Evolutionary conservation across 2,888 invertebrate species (phyloP).

Genomic region (Malthinus seriepunctatus): DNA sequence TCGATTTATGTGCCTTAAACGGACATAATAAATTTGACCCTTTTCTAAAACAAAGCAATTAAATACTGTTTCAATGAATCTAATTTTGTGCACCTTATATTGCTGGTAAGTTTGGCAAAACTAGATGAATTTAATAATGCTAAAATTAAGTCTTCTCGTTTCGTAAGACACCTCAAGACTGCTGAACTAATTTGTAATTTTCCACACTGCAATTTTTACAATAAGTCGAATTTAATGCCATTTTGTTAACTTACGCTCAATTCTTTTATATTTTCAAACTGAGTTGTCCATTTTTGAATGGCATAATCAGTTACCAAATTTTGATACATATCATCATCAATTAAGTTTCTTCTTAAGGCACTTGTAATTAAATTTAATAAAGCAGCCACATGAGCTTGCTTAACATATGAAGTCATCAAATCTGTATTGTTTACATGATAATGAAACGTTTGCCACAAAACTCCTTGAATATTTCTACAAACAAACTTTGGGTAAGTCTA

Average conservation of each 20-base stretch:
- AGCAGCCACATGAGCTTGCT: conserved; percentile 63
- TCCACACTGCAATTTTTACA: conserved; percentile 47
- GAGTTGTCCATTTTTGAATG: conserved; percentile 57
- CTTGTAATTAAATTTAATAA: conserved; percentile 57
- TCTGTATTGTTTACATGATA: conserved; percentile 64
- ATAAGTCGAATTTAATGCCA: not conserved
- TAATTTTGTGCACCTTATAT: conserved; percentile 45
- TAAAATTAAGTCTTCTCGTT: conserved; percentile 38
- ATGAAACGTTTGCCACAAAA: conserved; percentile 61
- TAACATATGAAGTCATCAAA: conserved; percentile 57
- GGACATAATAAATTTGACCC: conserved; percentile 58
- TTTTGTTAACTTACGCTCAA: conserved; percentile 47
- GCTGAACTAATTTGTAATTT: conserved; percentile 50
- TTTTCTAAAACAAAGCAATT: conserved; percentile 43
- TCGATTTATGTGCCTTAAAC: conserved; percentile 47
- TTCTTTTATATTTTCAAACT: conserved; percentile 49
- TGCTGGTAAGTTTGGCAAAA: conserved; percentile 54
- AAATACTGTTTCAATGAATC: not conserved
- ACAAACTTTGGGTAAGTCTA: too few relatives aligned
- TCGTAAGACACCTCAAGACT: conserved; percentile 39
- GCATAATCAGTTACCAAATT: conserved; percentile 46
- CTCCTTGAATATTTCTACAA: conserved; percentile 56
- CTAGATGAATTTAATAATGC: conserved; percentile 55
- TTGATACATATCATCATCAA: conserved; percentile 25
- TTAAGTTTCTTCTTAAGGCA: conserved; percentile 22